Conservation (phyloP, 2,888 invertebrate genomes). For the Heliconius ethilla region DNA sequence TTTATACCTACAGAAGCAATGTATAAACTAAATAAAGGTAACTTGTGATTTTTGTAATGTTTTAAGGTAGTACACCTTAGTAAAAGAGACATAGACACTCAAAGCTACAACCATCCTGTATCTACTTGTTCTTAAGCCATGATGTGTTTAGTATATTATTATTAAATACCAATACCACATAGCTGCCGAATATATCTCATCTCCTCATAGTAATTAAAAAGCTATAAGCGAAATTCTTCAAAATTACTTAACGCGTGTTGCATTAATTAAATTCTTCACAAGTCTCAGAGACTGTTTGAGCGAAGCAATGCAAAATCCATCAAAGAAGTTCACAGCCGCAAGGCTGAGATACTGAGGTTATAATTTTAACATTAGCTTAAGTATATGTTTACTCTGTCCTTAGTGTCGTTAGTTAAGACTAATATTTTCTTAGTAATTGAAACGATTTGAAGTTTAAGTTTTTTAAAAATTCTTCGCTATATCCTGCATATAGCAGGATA, state of each 20-base stretch:
- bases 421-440: neutral
- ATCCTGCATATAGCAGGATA: neutral
- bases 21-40: neutral
- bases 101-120: neutral
- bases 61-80: neutral
- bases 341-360: conserved; percentile 7
- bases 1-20: neutral
- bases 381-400: neutral
- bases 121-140: no score
- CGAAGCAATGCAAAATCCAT: conserved; percentile 8
- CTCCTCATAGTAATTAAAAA: conserved; percentile 7
- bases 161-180: neutral
- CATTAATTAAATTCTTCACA: conserved; percentile 23
- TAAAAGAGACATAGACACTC: neutral
- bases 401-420: neutral
- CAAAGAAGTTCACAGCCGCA: conserved; percentile 6
- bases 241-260: conserved; percentile 13
- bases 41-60: no score
- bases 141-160: neutral
- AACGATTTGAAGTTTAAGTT: no score
- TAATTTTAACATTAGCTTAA: conserved; percentile 9
- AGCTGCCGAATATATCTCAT: neutral
- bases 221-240: neutral
- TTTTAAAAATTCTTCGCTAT: neutral
- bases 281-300: neutral